phyloP scores from a whole-genome alignment of 1,140 invertebrate species.

The Atta cephalotes region DNA sequence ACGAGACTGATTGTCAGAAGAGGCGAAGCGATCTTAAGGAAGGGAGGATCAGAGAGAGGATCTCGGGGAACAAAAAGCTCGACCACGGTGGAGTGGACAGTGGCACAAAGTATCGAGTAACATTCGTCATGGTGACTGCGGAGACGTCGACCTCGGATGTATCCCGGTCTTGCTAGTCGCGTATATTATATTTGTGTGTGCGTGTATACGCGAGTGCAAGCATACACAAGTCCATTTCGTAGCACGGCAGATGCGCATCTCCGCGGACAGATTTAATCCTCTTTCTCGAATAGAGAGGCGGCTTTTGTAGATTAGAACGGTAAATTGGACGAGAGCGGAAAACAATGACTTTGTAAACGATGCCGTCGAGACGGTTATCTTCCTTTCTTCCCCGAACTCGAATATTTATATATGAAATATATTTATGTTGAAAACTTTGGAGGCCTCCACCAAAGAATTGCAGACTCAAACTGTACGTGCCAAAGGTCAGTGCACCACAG shows the following conservation, averaged over 20 bases:
- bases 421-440: neutral
- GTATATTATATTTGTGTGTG: neutral
- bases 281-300: slow-evolving; percentile 20
- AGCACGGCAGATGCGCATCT: slow-evolving; percentile 23
- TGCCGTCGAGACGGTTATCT: neutral
- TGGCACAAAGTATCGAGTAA: slow-evolving; percentile 71
- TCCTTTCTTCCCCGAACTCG: neutral
- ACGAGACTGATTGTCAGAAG: slow-evolving; percentile 6
- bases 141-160: slow-evolving; percentile 79
- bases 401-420: neutral
- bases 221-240: neutral
- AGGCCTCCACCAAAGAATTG: neutral
- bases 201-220: neutral
- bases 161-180: slow-evolving; percentile 55
- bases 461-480: neutral
- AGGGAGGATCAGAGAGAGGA: slow-evolving; percentile 29
- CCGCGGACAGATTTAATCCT: slow-evolving; percentile 17
- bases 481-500: slow-evolving; percentile 53
- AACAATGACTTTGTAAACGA: slow-evolving; percentile 15
- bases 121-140: slow-evolving; percentile 81
- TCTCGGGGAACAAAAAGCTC: slow-evolving; percentile 36
- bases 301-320: slow-evolving; percentile 17
- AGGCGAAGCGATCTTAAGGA: neutral
- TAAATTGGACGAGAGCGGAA: neutral
- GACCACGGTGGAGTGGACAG: slow-evolving; percentile 22